phyloP scores from a whole-genome alignment of 1,140 invertebrate genomes.

The Apocrypta bakeri region DNA sequence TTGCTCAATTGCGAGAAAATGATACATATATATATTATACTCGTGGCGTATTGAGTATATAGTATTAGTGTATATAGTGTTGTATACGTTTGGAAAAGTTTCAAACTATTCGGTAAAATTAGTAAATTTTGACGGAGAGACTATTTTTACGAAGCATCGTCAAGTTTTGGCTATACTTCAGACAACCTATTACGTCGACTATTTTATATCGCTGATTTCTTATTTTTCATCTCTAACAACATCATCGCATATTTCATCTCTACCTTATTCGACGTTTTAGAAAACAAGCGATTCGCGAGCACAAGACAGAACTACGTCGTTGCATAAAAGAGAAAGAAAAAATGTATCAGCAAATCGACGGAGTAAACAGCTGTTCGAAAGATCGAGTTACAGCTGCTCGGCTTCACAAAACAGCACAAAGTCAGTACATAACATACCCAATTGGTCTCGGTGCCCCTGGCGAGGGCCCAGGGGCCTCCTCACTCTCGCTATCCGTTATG shows the following conservation, averaged over 20 bases:
- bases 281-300: too few species aligned
- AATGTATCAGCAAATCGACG: too few species aligned
- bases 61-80: not conserved
- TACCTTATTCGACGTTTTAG: too few species aligned
- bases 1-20: not conserved
- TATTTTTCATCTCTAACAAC: too few species aligned
- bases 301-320: too few species aligned
- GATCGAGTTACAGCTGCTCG: constrained; percentile 25
- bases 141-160: not conserved
- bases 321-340: too few species aligned
- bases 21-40: not conserved
- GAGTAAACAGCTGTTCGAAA: constrained; percentile 8
- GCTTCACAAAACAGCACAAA: not conserved
- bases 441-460: constrained; percentile 30
- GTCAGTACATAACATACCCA: constrained; percentile 11
- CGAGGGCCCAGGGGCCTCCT: constrained; percentile 35
- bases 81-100: not conserved
- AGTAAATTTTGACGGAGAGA: not conserved
- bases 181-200: not conserved
- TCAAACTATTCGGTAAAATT: not conserved
- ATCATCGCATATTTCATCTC: too few species aligned
- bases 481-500: constrained; percentile 37
- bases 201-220: not conserved
- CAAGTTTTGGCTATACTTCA: not conserved
- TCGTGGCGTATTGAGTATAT: not conserved